Evolutionary conservation across 1,140 invertebrate species (phyloP).

Genomic region (Lordiphosa mommai): DNA sequence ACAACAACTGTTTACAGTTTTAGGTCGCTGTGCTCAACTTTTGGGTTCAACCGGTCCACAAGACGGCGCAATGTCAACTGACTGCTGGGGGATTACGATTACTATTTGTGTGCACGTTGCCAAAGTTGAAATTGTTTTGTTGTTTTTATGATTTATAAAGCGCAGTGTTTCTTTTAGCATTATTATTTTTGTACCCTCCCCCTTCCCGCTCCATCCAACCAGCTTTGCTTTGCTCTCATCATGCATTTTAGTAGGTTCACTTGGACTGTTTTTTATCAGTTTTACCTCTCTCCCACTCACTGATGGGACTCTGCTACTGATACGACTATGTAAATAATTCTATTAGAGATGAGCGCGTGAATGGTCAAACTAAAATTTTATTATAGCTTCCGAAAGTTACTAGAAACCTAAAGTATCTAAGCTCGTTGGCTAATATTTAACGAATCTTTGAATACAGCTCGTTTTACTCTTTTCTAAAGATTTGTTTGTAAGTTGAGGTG

Average conservation of each 20-base stretch:
- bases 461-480: too few species aligned
- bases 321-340: slow-evolving; percentile 14
- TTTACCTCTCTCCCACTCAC: slow-evolving; percentile 31
- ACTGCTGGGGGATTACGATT: slow-evolving; percentile 21
- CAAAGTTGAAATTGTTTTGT: slow-evolving; percentile 7
- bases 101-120: slow-evolving; percentile 6
- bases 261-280: slow-evolving; percentile 36
- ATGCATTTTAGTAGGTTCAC: slow-evolving; percentile 32
- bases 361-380: background rate
- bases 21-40: background rate
- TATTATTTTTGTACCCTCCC: slow-evolving; percentile 2
- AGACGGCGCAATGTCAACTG: slow-evolving; percentile 60
- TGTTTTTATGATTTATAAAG: slow-evolving; percentile 11
- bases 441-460: too few species aligned
- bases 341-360: slow-evolving; percentile 23
- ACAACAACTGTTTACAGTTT: slow-evolving; percentile 50
- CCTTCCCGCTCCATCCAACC: slow-evolving; percentile 10
- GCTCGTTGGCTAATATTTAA: too few species aligned
- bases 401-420: too few species aligned
- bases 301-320: slow-evolving; percentile 25
- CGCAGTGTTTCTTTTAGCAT: slow-evolving; percentile 6
- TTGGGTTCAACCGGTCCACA: slow-evolving; percentile 17
- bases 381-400: slow-evolving; percentile 2
- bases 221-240: slow-evolving; percentile 12
- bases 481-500: too few species aligned